phyloP scores from a whole-genome alignment of 2,113 vertebrate species.

The Sylvietta virens region DNA sequence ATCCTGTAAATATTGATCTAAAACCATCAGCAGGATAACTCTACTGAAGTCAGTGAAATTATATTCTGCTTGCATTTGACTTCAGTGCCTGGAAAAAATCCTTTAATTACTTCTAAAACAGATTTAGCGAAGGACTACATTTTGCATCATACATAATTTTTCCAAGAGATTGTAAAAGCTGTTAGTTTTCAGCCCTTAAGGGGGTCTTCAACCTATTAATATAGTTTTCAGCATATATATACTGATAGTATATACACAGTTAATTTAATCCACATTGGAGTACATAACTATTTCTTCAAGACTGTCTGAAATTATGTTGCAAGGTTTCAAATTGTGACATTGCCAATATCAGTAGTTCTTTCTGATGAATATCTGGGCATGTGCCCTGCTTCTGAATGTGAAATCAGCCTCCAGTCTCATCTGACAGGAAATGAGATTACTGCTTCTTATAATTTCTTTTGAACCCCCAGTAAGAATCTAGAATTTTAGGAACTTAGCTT shows the following conservation, averaged over 20 bases:
- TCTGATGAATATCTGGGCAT: background rate
- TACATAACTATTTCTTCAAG: slow-evolving; percentile 14
- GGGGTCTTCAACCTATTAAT: background rate
- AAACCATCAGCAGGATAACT: background rate
- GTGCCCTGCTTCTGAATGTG: background rate
- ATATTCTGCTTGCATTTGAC: background rate
- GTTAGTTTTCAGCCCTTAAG: background rate
- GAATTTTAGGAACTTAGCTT: slow-evolving; percentile 8
- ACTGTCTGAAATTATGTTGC: background rate
- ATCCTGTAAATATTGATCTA: background rate
- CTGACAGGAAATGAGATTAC: background rate
- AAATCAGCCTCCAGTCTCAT: background rate
- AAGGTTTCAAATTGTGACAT: background rate
- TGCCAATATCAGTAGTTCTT: background rate
- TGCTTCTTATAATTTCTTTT: slow-evolving; percentile 35
- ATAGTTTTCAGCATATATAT: background rate
- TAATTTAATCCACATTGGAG: slow-evolving; percentile 54
- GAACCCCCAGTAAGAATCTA: background rate
- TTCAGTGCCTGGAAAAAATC: background rate
- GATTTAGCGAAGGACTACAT: background rate
- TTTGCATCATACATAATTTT: background rate
- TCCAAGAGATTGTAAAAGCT: background rate
- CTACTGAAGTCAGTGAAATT: background rate
- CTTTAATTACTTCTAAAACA: background rate
- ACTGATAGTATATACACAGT: background rate